Conservation (phyloP, 2,113 vertebrate species). For the Noturus placidus region DNA sequence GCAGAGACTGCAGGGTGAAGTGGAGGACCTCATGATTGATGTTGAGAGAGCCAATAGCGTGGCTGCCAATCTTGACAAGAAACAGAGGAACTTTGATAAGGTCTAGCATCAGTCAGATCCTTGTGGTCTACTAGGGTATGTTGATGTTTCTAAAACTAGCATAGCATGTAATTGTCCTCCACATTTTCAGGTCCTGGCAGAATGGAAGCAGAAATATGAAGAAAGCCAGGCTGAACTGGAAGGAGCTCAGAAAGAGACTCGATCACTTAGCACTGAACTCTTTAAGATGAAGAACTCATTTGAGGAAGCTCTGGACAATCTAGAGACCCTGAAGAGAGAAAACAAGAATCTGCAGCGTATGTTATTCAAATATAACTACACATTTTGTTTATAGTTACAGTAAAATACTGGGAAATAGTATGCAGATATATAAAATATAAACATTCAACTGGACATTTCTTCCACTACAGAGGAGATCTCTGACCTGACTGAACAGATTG, state of each 20-base stretch:
- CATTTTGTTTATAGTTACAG: neutral
- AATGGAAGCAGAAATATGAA: conserved; percentile 58
- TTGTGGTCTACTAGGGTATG: too few species aligned
- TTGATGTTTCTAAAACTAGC: too few species aligned
- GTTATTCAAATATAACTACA: neutral
- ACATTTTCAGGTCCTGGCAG: conserved; percentile 48
- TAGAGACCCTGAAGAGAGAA: conserved; percentile 62
- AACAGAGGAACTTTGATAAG: conserved; percentile 75
- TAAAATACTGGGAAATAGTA: neutral
- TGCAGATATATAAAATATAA: too few species aligned
- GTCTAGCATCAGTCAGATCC: too few species aligned
- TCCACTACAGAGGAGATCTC: conserved; percentile 48
- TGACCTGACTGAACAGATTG: conserved; percentile 51
- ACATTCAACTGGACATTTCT: too few species aligned
- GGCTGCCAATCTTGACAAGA: conserved; percentile 72
- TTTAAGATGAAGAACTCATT: conserved; percentile 86
- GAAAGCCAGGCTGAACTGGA: conserved; percentile 74
- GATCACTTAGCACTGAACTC: conserved; percentile 77
- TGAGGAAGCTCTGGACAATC: conserved; percentile 69
- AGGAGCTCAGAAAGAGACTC: conserved; percentile 76
- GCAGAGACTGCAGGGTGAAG: conserved; percentile 54
- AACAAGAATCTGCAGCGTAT: conserved; percentile 54
- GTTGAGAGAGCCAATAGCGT: conserved; percentile 59
- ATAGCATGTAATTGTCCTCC: too few species aligned
- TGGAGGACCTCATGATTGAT: conserved; percentile 74